Percentiles rank a stretch among this genome's conserved stretches.
Evolutionary conservation across 2,888 invertebrate species (phyloP).

Genomic region (Melanophora roralis): DNA sequence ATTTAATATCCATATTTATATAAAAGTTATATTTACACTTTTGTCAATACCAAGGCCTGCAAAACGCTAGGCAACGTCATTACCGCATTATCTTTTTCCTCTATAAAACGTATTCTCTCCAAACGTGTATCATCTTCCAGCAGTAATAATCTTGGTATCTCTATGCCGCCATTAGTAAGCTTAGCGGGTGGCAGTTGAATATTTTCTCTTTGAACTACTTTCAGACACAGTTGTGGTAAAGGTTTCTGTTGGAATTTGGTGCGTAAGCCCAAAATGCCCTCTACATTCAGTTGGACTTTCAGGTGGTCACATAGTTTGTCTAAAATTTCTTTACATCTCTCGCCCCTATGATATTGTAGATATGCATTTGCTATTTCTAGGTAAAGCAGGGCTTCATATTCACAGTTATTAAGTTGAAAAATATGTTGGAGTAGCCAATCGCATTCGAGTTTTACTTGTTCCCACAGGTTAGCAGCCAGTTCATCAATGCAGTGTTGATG

Average conservation of each 20-base stretch:
- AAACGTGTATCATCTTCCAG: slow-evolving; percentile 92
- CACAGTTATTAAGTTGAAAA: slow-evolving; percentile 71
- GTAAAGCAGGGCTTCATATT: slow-evolving; percentile 77
- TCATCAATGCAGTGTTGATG: slow-evolving; percentile 90
- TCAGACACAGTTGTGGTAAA: slow-evolving; percentile 88
- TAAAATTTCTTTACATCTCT: slow-evolving; percentile 84
- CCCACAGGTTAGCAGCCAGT: slow-evolving; percentile 82
- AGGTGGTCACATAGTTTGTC: slow-evolving; percentile 81
- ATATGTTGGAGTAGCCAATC: slow-evolving; percentile 66
- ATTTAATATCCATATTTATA: slow-evolving; percentile 4
- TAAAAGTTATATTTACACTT: slow-evolving; percentile 80
- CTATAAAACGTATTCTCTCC: slow-evolving; percentile 85
- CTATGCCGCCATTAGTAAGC: slow-evolving; percentile 77
- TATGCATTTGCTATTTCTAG: slow-evolving; percentile 83
- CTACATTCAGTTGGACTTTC: slow-evolving; percentile 83
- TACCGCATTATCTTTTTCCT: slow-evolving; percentile 78
- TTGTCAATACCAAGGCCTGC: slow-evolving; percentile 87
- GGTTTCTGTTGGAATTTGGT: slow-evolving; percentile 92
- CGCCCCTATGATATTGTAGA: slow-evolving; percentile 85
- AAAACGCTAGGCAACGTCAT: slow-evolving; percentile 82
- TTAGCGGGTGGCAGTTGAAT: slow-evolving; percentile 65
- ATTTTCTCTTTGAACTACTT: slow-evolving; percentile 80
- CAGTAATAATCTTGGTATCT: slow-evolving; percentile 82
- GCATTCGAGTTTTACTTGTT: slow-evolving; percentile 69
- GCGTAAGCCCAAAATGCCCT: slow-evolving; percentile 90